Evolutionary conservation across 2,888 invertebrate species (phyloP).

Genomic region (Pristionchus fissidentatus): DNA sequence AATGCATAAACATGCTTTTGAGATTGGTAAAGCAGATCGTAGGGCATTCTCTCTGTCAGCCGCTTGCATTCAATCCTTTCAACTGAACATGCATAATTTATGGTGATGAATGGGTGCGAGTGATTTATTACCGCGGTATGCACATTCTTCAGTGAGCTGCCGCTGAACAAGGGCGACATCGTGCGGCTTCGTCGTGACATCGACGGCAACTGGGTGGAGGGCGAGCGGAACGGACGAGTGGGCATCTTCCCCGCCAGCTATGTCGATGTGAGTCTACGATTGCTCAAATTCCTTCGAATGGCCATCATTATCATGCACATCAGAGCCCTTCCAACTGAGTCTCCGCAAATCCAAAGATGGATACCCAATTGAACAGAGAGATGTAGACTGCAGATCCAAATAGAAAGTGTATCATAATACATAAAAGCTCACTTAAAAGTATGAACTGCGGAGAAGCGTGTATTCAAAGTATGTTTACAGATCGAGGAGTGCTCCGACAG

Average conservation of each 20-base stretch:
- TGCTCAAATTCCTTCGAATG: background rate
- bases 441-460: too few species aligned
- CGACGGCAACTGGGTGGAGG: constrained; percentile 72
- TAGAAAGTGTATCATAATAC: background rate
- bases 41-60: too few species aligned
- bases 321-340: background rate
- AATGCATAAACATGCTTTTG: too few species aligned
- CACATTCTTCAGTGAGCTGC: constrained; percentile 63
- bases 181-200: constrained; percentile 66
- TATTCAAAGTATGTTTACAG: constrained; percentile 24
- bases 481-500: constrained; percentile 47
- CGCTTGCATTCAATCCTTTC: too few species aligned
- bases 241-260: constrained; percentile 72
- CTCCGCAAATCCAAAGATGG: background rate
- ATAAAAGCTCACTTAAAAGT: background rate
- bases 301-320: too few species aligned
- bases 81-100: too few species aligned
- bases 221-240: constrained; percentile 69
- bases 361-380: too few species aligned
- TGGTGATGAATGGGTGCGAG: too few species aligned
- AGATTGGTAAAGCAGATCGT: too few species aligned
- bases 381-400: too few species aligned
- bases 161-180: constrained; percentile 70
- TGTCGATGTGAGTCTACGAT: constrained; percentile 61
- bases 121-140: too few species aligned